These are phyloP conservation scores for Odontothrips loti DNA, from an alignment of 2,888 invertebrate species.

Conservation along the genomic window DNA sequence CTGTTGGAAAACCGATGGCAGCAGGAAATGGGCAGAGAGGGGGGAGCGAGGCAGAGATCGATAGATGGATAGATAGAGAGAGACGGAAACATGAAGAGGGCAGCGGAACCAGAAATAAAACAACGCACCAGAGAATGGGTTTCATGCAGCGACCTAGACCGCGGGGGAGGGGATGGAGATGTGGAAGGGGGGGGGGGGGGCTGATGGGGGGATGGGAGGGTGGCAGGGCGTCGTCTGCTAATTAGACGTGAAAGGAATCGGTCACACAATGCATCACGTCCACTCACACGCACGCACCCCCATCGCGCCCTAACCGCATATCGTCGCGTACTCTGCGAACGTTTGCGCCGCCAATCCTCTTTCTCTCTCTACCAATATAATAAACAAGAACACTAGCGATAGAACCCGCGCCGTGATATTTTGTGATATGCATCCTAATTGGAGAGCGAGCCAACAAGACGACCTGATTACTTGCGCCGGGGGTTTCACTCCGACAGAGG, in stretches of 20 bases:
- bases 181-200: background rate
- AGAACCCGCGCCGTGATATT: no score
- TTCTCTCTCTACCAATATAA: background rate
- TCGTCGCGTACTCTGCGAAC: no score
- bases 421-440: no score
- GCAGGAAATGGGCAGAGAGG: slow-evolving; percentile 1
- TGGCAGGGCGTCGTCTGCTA: background rate
- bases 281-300: no score
- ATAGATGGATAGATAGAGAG: background rate
- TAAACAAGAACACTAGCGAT: no score
- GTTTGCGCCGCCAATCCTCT: no score
- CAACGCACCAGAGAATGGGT: background rate
- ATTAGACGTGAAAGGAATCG: background rate
- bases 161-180: no score
- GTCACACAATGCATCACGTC: background rate
- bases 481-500: no score
- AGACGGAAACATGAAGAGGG: background rate
- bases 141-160: background rate
- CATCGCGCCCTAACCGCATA: no score
- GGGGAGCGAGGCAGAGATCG: background rate
- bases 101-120: slow-evolving; percentile 17
- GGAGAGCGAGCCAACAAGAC: no score
- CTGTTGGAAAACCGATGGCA: slow-evolving; percentile 3
- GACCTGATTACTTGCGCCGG: no score
- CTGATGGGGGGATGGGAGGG: background rate